Percentiles rank a stretch among this genome's conserved stretches.
Evolutionary conservation across 2,888 invertebrate species (phyloP).

Genomic region (Acanthosepion esculentum): DNA sequence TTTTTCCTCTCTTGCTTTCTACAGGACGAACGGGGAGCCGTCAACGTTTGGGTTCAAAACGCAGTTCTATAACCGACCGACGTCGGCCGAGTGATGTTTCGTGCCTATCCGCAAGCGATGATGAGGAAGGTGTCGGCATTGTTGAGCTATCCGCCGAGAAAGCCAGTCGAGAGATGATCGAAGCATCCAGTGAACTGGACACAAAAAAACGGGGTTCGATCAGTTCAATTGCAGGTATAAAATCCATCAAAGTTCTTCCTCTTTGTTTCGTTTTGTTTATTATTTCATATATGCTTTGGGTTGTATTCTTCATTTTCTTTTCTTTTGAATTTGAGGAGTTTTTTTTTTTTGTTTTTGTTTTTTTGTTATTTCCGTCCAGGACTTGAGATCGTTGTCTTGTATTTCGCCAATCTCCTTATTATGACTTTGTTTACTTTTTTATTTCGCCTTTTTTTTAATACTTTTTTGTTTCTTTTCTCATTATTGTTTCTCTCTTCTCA

Average conservation of each 20-base stretch:
- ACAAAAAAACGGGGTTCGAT: constrained; percentile 35
- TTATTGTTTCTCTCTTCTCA: no score
- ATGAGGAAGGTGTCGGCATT: constrained; percentile 61
- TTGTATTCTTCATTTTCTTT: neutral
- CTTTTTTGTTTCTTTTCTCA: no score
- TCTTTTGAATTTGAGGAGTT: neutral
- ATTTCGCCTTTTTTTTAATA: no score
- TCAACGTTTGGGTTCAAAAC: constrained; percentile 46
- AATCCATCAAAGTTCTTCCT: neutral
- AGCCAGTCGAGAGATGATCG: constrained; percentile 62
- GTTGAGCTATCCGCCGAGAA: constrained; percentile 69
- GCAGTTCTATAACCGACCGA: constrained; percentile 50
- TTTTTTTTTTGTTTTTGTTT: no score
- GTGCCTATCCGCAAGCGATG: constrained; percentile 61
- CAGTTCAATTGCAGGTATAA: constrained; percentile 47
- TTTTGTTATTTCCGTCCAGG: neutral
- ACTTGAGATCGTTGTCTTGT: neutral
- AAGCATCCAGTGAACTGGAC: constrained; percentile 50
- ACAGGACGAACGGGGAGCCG: constrained; percentile 43
- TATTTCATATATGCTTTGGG: neutral
- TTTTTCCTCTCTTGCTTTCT: neutral
- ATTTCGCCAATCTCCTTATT: no score
- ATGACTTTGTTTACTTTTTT: no score
- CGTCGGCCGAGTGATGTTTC: constrained; percentile 50
- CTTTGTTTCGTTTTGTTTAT: neutral